Conservation (phyloP, 2,113 vertebrate species). For the Apodemus speciosus region DNA sequence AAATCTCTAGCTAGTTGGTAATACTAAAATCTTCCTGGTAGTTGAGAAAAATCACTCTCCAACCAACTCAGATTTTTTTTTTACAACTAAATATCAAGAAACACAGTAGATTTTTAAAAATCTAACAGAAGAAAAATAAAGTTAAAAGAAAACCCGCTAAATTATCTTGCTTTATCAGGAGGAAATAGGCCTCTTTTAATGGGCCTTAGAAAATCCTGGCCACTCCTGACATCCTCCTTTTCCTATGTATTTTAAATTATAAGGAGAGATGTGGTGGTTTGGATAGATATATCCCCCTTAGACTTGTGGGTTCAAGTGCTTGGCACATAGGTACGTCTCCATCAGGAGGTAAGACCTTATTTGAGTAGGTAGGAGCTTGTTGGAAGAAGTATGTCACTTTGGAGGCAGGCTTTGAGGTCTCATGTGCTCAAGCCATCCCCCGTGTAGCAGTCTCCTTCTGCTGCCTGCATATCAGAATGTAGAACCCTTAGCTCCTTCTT, state of each 20-base stretch:
- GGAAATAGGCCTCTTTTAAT: not conserved
- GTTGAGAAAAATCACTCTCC: not conserved
- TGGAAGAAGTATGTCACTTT: not conserved
- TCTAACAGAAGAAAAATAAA: not conserved
- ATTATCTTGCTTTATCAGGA: not conserved
- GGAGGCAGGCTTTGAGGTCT: not conserved
- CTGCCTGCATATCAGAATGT: not conserved
- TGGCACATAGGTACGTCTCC: not conserved
- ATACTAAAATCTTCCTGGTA: not conserved
- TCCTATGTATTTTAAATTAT: not conserved
- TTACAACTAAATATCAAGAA: not conserved
- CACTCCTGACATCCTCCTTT: not conserved
- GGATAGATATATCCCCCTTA: not conserved
- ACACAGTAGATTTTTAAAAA: not conserved
- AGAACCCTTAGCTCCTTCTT: not conserved
- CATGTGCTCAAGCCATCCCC: not conserved
- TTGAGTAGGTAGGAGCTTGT: not conserved
- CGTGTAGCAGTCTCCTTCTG: not conserved
- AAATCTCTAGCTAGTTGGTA: not conserved
- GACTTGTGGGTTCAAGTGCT: not conserved
- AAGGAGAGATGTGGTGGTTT: not conserved
- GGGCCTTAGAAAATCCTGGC: not conserved
- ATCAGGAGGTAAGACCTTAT: not conserved
- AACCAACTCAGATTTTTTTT: not conserved
- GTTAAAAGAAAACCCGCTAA: not conserved